Evolutionary conservation across 2,797 vertebrate genomes (phyloP), one percentile per base, ranked within the genome.

Genomic region (Avahi laniger): DNA sequence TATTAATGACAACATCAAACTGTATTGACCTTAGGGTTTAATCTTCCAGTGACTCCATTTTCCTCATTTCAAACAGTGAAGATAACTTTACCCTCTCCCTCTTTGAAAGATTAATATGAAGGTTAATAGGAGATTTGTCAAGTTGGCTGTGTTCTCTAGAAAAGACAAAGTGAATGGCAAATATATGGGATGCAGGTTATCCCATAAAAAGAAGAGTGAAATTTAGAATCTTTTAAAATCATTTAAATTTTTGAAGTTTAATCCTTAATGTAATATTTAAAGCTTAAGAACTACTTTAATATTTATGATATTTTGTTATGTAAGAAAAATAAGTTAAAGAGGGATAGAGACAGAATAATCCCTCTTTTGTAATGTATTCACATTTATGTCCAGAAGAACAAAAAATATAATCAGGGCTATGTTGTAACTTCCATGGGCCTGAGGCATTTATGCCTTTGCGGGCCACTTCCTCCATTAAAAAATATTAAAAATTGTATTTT

Each of bases 131-230:
- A 48, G 65, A 41, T 52, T 24, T 43, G 24, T 48, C 87, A 83
- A 87, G 22, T 41, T 75, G 43, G 61, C 82, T 9, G 4, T 12
- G 9, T 67, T 88, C n/a, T 59, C n/a, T 88, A 70, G 22, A 94
- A 96, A 90, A 92, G 54, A 91, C 22, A 70, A 63, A 79, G 13
- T 79, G 46, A 72, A 61, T 59, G 2, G 2, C n/a, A 85, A 38
- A 4, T 50, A 73, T 94, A 63, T 57, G 15, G 11, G 48, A 26
- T 50, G 46, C 14, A 75, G 46, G 7, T 48, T 59, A 54, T 30
- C 72, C 80, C 28, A 59, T 38, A 57, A 88, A 97, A 94, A 38
- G 48, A 67, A 69, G 84, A 82, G 26, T 41, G 8, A 91, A 63
- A 26, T 84, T 89, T 24, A 63, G 38, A 83, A 41, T 76, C 26